Evolutionary conservation across 2,888 invertebrate genomes (phyloP).

Genomic region (Teleogryllus oceanicus): DNA sequence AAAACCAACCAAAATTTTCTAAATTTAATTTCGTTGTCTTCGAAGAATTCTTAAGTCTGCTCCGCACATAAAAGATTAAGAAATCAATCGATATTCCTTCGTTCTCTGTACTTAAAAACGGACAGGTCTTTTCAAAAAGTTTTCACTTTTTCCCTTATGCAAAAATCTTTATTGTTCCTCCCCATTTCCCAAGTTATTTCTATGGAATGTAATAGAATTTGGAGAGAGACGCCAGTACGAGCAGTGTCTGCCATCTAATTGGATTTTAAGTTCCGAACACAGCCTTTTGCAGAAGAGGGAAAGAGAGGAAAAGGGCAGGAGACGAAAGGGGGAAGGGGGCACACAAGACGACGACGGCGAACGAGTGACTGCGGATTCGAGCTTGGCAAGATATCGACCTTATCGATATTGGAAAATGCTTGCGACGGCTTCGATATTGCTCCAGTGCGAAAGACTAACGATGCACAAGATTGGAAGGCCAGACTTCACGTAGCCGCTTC

Average conservation of each 20-base stretch:
- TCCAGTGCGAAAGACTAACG: neutral
- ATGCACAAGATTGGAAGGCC: neutral
- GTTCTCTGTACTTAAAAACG: neutral
- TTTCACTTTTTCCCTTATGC: conserved; percentile 5
- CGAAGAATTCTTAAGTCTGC: neutral
- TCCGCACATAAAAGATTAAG: neutral
- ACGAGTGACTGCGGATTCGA: neutral
- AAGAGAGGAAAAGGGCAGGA: neutral
- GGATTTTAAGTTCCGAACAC: conserved; percentile 18
- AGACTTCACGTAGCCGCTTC: conserved; percentile 5
- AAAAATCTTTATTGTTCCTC: conserved; percentile 3
- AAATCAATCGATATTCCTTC: conserved; percentile 18
- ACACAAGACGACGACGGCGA: neutral
- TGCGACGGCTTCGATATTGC: neutral
- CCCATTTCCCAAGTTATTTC: neutral
- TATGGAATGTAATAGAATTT: conserved; percentile 4
- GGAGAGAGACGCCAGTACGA: neutral
- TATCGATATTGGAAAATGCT: conserved; percentile 18
- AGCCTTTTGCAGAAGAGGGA: neutral
- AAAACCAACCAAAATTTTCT: conserved; percentile 11
- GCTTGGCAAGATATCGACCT: conserved; percentile 4
- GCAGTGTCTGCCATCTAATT: conserved; percentile 4
- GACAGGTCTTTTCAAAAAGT: neutral
- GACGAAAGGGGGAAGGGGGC: neutral
- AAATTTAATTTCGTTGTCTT: neutral